Conservation (phyloP, 1,140 invertebrate genomes). For the Scylla paramamosain region DNA sequence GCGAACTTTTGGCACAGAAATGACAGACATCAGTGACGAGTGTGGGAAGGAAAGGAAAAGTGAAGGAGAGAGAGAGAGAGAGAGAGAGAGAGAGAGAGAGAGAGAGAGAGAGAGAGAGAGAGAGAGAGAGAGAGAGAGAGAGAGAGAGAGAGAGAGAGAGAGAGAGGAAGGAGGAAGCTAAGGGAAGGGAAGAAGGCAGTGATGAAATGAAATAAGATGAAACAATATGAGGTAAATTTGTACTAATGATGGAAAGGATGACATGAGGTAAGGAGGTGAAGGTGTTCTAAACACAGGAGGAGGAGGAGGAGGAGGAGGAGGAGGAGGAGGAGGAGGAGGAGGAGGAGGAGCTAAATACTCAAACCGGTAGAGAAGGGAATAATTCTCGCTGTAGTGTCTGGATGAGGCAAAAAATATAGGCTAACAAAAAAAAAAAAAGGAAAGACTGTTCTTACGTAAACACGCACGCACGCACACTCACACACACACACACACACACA, state of each 20-base stretch:
- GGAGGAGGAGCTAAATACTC: neutral
- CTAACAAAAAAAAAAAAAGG: no score
- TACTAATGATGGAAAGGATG: neutral
- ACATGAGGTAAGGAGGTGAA: neutral
- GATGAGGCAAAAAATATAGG: neutral
- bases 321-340: conserved; percentile 27
- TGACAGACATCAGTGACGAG: no score
- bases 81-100: neutral
- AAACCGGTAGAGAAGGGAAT: conserved; percentile 12
- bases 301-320: conserved; percentile 3
- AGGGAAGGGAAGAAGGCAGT: neutral
- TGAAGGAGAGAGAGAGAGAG: neutral
- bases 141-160: conserved; percentile 38
- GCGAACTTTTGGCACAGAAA: no score
- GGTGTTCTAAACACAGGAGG: neutral
- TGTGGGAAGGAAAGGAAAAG: neutral
- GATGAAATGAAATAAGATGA: neutral
- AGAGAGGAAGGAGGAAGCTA: neutral
- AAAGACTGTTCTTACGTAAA: neutral
- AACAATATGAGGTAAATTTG: neutral
- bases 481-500: conserved; percentile 31
- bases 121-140: conserved; percentile 34
- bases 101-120: neutral
- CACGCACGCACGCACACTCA: conserved; percentile 30
- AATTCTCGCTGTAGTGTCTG: neutral